Percentiles rank a stretch among this genome's conserved stretches.
These are phyloP conservation scores for Piscicola geometra DNA, from an alignment of 2,888 invertebrate genomes.

Conservation along the genomic window DNA sequence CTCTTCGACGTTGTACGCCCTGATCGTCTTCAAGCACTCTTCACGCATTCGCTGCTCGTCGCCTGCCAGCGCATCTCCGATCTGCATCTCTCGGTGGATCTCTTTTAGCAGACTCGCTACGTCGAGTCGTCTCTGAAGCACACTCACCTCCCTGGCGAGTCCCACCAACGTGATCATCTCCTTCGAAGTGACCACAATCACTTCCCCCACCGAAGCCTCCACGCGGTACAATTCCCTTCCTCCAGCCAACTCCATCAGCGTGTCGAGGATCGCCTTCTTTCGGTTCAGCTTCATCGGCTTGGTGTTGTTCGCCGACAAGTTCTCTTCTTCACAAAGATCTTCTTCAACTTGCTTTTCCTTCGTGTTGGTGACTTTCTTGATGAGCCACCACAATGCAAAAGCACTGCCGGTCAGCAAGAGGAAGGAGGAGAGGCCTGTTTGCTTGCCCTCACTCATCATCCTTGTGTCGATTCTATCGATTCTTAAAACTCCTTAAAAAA, in stretches of 20 bases:
- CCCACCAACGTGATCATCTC: slow-evolving; percentile 5
- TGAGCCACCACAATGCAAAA: slow-evolving; percentile 29
- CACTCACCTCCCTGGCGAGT: not conserved
- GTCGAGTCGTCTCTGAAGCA: not conserved
- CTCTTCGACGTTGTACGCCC: slow-evolving; percentile 3
- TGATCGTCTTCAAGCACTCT: not conserved
- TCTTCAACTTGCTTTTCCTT: no score
- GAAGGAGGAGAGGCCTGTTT: not conserved
- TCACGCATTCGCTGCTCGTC: not conserved
- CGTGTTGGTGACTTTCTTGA: not conserved
- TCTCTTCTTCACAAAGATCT: no score
- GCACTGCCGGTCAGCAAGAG: slow-evolving; percentile 9
- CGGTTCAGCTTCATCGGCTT: not conserved
- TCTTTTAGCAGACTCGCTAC: not conserved
- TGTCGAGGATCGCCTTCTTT: slow-evolving; percentile 8
- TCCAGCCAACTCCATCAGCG: not conserved
- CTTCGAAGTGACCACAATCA: slow-evolving; percentile 12
- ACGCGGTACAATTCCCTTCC: not conserved
- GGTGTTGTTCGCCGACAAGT: no score
- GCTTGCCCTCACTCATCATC: not conserved
- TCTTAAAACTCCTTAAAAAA: not conserved
- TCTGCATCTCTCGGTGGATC: not conserved
- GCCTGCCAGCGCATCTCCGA: not conserved
- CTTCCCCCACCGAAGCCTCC: not conserved
- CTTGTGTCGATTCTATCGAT: not conserved